Evolutionary conservation across 2,888 invertebrate species (phyloP).

Genomic region (Horisme vitalbata): DNA sequence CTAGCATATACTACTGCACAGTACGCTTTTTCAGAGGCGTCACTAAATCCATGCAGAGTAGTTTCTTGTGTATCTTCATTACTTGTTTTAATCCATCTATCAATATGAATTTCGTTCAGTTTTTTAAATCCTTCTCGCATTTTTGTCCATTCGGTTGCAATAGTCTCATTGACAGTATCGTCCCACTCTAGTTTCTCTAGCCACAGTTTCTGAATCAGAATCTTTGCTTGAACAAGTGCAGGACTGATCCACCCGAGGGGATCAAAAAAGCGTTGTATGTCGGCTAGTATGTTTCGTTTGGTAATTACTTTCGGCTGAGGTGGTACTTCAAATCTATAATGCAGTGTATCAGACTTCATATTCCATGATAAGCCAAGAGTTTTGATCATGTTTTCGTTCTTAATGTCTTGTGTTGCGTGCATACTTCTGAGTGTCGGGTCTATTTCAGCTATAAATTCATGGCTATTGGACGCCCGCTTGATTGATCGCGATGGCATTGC

Average conservation of each 20-base stretch:
- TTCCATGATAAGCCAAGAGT: no score
- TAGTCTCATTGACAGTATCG: constrained; percentile 14
- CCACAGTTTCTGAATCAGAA: constrained; percentile 36
- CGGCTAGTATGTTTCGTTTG: constrained; percentile 31
- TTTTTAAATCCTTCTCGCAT: constrained; percentile 10
- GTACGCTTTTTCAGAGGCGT: constrained; percentile 33
- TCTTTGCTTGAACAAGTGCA: no score
- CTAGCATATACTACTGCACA: constrained; percentile 33
- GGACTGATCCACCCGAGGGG: no score
- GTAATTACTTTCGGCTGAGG: constrained; percentile 12
- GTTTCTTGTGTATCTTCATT: no score
- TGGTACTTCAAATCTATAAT: constrained; percentile 27
- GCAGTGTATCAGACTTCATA: constrained; percentile 34
- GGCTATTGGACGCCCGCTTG: constrained; percentile 25
- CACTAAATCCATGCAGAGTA: constrained; percentile 27
- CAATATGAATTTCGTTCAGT: no score
- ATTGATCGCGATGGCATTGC: no score
- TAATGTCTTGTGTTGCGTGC: no score
- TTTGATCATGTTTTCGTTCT: no score
- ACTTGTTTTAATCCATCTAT: no score
- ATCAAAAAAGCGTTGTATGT: constrained; percentile 29
- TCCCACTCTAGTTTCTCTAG: constrained; percentile 34
- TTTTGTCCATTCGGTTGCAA: constrained; percentile 23
- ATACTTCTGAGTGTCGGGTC: no score
- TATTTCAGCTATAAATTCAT: no score